These are phyloP conservation scores for Lepidurus arcticus DNA, from an alignment of 1,140 invertebrate species.

Conservation along the genomic window DNA sequence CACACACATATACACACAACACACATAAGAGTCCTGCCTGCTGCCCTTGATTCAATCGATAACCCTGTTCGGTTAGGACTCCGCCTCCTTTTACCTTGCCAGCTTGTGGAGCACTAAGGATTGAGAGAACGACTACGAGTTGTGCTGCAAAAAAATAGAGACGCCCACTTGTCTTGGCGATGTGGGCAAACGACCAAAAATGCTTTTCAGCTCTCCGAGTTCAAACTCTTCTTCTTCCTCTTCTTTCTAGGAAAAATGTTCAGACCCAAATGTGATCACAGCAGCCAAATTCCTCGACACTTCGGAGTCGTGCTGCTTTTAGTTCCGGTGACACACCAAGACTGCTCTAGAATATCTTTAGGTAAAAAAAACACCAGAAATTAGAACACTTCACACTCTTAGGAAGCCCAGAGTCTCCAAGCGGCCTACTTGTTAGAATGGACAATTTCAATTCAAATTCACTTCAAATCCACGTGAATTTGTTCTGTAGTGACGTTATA, in stretches of 20 bases:
- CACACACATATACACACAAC: not conserved
- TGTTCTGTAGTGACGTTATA: too few species aligned
- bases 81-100: constrained; percentile 5
- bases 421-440: not conserved
- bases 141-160: not conserved
- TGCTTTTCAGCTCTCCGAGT: not conserved
- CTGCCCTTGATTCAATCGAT: constrained; percentile 21
- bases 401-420: not conserved
- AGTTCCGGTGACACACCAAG: not conserved
- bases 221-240: not conserved
- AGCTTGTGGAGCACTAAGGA: not conserved
- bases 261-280: not conserved
- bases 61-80: not conserved
- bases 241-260: not conserved
- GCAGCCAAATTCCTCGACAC: constrained; percentile 5
- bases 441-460: too few species aligned
- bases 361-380: not conserved
- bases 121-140: not conserved
- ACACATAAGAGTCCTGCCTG: not conserved
- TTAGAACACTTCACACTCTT: not conserved
- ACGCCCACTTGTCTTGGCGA: constrained; percentile 10
- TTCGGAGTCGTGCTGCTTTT: not conserved
- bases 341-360: not conserved
- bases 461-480: too few species aligned
- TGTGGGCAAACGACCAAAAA: not conserved